Evolutionary conservation across 2,113 vertebrate species (phyloP).

Genomic region (Anoplopoma fimbria): DNA sequence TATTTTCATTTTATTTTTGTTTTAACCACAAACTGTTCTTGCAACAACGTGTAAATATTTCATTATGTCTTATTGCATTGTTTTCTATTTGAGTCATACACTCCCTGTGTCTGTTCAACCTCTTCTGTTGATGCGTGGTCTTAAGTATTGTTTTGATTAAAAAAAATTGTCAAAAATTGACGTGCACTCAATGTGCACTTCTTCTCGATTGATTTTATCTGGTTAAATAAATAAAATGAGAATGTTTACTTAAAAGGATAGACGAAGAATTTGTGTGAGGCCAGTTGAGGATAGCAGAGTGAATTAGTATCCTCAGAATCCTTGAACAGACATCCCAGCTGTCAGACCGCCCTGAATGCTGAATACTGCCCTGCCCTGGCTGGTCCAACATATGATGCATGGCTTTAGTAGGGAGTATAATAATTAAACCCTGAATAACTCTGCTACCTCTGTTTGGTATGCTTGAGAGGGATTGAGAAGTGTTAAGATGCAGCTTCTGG

Average conservation of each 20-base stretch:
- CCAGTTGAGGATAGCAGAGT: not conserved
- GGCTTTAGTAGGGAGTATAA: conserved; percentile 43
- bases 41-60: not conserved
- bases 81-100: not conserved
- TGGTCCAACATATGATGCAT: conserved; percentile 53
- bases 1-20: not conserved
- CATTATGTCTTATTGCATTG: not conserved
- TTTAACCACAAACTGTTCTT: not conserved
- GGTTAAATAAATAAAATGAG: not conserved
- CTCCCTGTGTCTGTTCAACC: not conserved
- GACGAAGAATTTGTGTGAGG: not conserved
- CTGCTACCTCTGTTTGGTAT: conserved; percentile 28
- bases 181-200: not conserved
- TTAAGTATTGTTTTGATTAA: not conserved
- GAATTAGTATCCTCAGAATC: conserved; percentile 30
- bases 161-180: not conserved
- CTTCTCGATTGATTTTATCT: not conserved
- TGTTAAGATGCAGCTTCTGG: conserved; percentile 58
- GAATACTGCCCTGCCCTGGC: not conserved
- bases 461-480: conserved; percentile 32
- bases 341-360: conserved; percentile 24
- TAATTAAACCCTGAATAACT: conserved; percentile 52
- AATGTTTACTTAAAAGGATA: conserved; percentile 13
- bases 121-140: not conserved
- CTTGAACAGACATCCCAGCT: conserved; percentile 30